A percentile compares a stretch with the other conserved stretches of the same genome.
Evolutionary conservation across 2,888 invertebrate genomes (phyloP).

Genomic region (Tachina lurida): DNA sequence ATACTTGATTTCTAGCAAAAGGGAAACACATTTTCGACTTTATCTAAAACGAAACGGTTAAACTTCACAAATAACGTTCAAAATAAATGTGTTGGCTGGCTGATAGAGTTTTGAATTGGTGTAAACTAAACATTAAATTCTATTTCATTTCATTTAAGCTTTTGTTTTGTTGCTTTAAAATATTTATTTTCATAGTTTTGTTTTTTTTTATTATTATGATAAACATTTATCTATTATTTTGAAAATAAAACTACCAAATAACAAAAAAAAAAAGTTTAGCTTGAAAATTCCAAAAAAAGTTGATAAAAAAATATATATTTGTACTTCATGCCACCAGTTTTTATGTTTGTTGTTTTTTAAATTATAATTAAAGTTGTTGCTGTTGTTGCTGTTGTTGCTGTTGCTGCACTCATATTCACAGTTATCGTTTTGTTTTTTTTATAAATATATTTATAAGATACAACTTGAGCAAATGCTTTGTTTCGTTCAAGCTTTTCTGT

Average conservation of each 20-base stretch:
- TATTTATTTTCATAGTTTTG: constrained; percentile 44
- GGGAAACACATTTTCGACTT: constrained; percentile 46
- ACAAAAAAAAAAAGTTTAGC: constrained; percentile 53
- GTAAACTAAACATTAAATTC: constrained; percentile 59
- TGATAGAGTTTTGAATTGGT: constrained; percentile 53
- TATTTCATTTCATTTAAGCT: constrained; percentile 47
- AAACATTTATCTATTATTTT: constrained; percentile 70
- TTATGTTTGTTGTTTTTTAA: constrained; percentile 3
- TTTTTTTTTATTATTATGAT: constrained; percentile 63
- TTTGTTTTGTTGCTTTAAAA: constrained; percentile 30
- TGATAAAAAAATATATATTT: constrained; percentile 42
- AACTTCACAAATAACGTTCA: constrained; percentile 60
- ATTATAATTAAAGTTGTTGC: not conserved
- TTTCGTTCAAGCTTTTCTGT: not conserved
- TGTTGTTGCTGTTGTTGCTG: constrained; percentile 23
- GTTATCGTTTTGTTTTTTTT: constrained; percentile 31
- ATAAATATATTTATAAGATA: constrained; percentile 15
- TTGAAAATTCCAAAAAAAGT: constrained; percentile 56
- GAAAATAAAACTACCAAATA: constrained; percentile 44
- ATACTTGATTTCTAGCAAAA: not conserved
- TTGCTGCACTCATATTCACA: constrained; percentile 50
- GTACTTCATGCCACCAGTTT: constrained; percentile 39
- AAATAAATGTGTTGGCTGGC: constrained; percentile 62
- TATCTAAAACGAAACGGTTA: constrained; percentile 69
- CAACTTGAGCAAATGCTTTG: constrained; percentile 31